Conservation (phyloP, 1,140 invertebrate species). For the Gerris buenoi region DNA sequence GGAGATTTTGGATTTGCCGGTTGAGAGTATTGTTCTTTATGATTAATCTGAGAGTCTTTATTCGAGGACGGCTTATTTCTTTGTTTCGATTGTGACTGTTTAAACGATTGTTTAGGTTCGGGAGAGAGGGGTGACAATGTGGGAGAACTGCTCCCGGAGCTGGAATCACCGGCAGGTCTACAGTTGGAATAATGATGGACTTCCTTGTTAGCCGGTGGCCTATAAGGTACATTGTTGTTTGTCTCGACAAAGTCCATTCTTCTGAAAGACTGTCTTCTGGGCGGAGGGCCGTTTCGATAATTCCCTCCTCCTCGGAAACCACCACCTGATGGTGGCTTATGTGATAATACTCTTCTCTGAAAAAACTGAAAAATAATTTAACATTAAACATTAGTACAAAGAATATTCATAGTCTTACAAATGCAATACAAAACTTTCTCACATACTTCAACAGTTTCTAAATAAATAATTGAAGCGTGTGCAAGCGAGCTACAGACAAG, state of each 20-base stretch:
- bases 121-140: neutral
- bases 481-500: no score
- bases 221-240: neutral
- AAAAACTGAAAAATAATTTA: neutral
- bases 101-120: no score
- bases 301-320: neutral
- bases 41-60: no score
- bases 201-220: neutral
- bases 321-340: neutral
- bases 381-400: no score
- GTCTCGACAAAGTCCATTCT: neutral
- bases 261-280: neutral
- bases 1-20: no score
- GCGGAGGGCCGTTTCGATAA: neutral
- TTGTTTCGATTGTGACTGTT: no score
- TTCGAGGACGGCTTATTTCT: no score
- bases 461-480: no score
- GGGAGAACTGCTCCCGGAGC: neutral
- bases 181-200: neutral
- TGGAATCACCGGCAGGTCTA: neutral
- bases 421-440: no score
- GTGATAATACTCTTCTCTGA: neutral
- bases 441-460: no score
- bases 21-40: no score
- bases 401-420: no score